These are phyloP conservation scores for Pollicipes pollicipes DNA, from an alignment of 1,140 invertebrate species.

Conservation along the genomic window DNA sequence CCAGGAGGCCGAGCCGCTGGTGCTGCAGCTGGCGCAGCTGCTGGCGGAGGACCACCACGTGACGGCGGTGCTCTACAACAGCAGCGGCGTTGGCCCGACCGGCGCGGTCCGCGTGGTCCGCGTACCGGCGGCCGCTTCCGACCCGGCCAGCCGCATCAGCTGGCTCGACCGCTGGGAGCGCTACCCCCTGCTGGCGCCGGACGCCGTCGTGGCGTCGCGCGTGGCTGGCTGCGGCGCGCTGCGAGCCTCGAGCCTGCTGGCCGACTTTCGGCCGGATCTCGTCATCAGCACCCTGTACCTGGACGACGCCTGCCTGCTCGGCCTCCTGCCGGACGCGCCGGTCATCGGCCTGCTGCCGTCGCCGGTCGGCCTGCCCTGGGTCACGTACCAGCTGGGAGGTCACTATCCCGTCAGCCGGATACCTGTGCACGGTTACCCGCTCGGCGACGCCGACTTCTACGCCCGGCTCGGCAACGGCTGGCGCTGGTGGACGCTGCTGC, in stretches of 20 bases:
- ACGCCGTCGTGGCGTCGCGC: background rate
- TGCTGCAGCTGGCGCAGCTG: background rate
- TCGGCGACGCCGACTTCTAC: background rate
- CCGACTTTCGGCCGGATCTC: background rate
- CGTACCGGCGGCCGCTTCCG: background rate
- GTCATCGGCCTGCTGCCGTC: background rate
- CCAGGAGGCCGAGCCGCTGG: background rate
- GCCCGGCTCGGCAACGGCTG: background rate
- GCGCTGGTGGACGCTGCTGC: background rate
- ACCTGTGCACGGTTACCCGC: background rate
- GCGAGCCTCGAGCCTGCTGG: background rate
- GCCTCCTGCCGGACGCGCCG: background rate
- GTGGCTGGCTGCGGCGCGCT: background rate
- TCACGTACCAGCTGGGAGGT: background rate
- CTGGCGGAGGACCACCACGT: background rate
- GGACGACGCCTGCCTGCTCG: background rate
- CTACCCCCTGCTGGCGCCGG: background rate
- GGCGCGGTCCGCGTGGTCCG: background rate
- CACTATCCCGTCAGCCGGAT: background rate
- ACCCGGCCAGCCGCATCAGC: background rate
- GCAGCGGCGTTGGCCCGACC: no score
- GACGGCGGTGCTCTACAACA: background rate
- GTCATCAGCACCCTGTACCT: background rate
- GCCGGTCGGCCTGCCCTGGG: background rate
- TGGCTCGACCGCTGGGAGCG: background rate